Base-by-base conservation (phyloP, 2,113 vertebrate species). In the Lophius piscatorius region DNA sequence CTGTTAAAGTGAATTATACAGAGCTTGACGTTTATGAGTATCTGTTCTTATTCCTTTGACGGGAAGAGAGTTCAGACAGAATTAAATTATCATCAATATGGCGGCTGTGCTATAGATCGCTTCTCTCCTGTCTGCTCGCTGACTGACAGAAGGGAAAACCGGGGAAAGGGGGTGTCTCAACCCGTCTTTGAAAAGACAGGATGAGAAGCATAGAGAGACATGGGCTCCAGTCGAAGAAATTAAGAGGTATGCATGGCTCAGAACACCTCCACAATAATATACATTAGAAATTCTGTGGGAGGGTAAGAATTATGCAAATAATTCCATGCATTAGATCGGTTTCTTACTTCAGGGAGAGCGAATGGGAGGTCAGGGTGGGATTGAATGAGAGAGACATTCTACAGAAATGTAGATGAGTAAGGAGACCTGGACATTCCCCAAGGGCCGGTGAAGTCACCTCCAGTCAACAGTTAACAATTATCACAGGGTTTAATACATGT, bases 61-160 rank as follows among this genome's bases (percentile, higher is more conserved):
- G 55, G 56, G 55, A 39, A 44, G 44, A 78, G 81, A 76, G 74
- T 77, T 78, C 64, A 74, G 76, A 77, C 36, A 58, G 70, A 85
- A 64, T 78, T 61, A 79, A 82, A 82, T 80, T 59, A 78, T 76
- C 81, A 82, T 82, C 80, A 85, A 58, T 61, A 68, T 59, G 61
- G 71, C 75, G 9, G 46, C 51, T 9, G 38, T 5, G 52, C 63
- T 67, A 76, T 78, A 72, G 71, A 76, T 87, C 74, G 70, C 70
- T 60, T 36, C 56, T 45, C 69, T 55, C 20, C 40, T 45, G 62
- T 71, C 22, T 11, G 14, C 42, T 64, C 20, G 1, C 65, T 55
- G 72, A 65, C 61, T 75, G 78, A 77, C 74, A 71, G 20, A 67
- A 71, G 50, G 60, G 34, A 59, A 74, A 46, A 46, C 28, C 6